phyloP scores from a whole-genome alignment of 2,113 vertebrate genomes.

The Cyprinodon variegatus region DNA sequence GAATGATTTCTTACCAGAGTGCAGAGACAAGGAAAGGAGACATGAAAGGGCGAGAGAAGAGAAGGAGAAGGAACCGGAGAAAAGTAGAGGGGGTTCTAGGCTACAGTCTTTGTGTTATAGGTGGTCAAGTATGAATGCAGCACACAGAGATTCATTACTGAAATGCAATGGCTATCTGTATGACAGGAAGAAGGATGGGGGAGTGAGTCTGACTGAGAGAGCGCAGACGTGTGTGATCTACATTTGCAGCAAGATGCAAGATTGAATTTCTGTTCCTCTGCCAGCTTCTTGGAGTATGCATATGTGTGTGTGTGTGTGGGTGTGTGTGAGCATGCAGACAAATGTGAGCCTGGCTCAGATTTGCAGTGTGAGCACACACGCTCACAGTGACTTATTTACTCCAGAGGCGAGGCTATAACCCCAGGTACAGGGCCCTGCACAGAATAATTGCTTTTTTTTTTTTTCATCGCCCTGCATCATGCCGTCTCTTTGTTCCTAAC shows the following conservation, averaged over 20 bases:
- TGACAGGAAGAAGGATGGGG: constrained; percentile 56
- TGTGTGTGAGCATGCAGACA: constrained; percentile 9
- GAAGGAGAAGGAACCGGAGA: constrained; percentile 2
- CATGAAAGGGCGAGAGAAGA: constrained; percentile 6
- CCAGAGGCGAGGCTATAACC: constrained; percentile 70
- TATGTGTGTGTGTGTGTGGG: constrained; percentile 23
- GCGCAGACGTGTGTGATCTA: constrained; percentile 45
- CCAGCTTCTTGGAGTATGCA: constrained; percentile 27
- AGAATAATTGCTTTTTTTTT: constrained; percentile 75
- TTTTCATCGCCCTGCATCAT: constrained; percentile 53
- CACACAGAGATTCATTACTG: constrained; percentile 71
- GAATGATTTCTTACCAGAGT: constrained; percentile 58
- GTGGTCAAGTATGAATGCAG: constrained; percentile 63
- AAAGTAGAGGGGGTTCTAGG: constrained; percentile 25
- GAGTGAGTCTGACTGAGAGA: constrained; percentile 21
- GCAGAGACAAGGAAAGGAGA: constrained; percentile 30
- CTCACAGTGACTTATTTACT: constrained; percentile 75
- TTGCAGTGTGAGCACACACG: constrained; percentile 55
- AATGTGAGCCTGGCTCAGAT: constrained; percentile 35
- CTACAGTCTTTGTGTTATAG: constrained; percentile 60
- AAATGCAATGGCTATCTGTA: constrained; percentile 52
- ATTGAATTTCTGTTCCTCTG: constrained; percentile 66
- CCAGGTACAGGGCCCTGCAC: constrained; percentile 63
- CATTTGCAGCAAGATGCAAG: constrained; percentile 55
- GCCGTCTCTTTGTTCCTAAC: constrained; percentile 66